Conservation (phyloP, 2,113 vertebrate species). For the Uropsilus gracilis region DNA sequence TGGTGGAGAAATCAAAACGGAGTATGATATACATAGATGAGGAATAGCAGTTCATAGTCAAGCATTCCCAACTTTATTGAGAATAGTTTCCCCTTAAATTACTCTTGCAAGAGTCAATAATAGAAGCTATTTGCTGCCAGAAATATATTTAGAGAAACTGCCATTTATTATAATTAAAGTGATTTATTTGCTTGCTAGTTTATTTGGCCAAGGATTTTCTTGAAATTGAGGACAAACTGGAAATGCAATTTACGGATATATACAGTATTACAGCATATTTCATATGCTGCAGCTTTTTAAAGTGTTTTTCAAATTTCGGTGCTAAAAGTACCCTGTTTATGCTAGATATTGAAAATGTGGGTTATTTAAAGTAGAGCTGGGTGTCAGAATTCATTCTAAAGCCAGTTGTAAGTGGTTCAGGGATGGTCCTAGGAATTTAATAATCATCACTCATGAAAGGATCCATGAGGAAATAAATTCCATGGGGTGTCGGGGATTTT, state of each 20-base stretch:
- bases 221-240: conserved; percentile 60
- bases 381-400: conserved; percentile 37
- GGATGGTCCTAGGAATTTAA: background rate
- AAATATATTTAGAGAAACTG: conserved; percentile 66
- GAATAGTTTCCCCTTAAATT: conserved; percentile 55
- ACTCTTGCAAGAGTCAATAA: conserved; percentile 67
- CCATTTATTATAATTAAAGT: conserved; percentile 69
- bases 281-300: conserved; percentile 42
- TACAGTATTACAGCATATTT: conserved; percentile 50
- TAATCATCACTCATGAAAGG: conserved; percentile 1
- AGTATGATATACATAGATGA: conserved; percentile 28
- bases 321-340: background rate
- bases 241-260: conserved; percentile 48
- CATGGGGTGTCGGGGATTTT: background rate
- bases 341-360: conserved; percentile 35
- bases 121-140: conserved; percentile 58
- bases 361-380: background rate
- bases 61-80: conserved; percentile 44
- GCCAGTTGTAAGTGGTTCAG: background rate
- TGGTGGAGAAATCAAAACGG: conserved; percentile 40
- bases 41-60: background rate
- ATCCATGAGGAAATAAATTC: background rate
- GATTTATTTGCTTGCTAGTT: conserved; percentile 61
- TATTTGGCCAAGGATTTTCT: conserved; percentile 64
- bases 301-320: conserved; percentile 38